Evolutionary conservation across 2,888 invertebrate genomes (phyloP).

Genomic region (Tetrapedia diversipes): DNA sequence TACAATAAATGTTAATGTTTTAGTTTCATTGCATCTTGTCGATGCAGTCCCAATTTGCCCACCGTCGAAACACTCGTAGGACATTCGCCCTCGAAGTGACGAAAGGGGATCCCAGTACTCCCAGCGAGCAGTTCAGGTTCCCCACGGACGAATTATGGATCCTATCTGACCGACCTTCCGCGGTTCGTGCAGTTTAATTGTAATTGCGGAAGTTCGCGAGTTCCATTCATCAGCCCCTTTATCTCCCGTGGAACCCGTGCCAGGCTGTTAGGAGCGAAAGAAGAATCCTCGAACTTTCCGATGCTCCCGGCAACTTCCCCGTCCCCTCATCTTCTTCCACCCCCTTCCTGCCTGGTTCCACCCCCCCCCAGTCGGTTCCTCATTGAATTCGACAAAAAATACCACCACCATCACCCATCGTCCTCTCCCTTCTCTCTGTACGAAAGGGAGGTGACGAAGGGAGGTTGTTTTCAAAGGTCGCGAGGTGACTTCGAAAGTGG

Average conservation of each 20-base stretch:
- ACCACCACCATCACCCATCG: too few species aligned
- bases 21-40: too few species aligned
- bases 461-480: constrained; percentile 67
- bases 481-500: constrained; percentile 69
- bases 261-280: constrained; percentile 48
- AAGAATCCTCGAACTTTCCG: constrained; percentile 60
- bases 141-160: constrained; percentile 40
- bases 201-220: constrained; percentile 60
- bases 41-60: background rate
- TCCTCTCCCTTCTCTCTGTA: constrained; percentile 14
- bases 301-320: constrained; percentile 47
- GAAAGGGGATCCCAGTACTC: background rate
- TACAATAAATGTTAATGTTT: too few species aligned
- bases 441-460: constrained; percentile 45
- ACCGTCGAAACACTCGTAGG: background rate
- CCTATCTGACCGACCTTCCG: constrained; percentile 43
- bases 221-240: constrained; percentile 63
- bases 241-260: constrained; percentile 55
- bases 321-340: background rate
- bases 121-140: constrained; percentile 2
- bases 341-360: background rate
- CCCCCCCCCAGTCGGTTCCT: constrained; percentile 8
- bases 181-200: constrained; percentile 59
- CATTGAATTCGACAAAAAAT: constrained; percentile 49
- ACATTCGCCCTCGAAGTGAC: background rate